Conservation (phyloP, 2,797 vertebrate genomes). For the Heliangelus exortis region DNA sequence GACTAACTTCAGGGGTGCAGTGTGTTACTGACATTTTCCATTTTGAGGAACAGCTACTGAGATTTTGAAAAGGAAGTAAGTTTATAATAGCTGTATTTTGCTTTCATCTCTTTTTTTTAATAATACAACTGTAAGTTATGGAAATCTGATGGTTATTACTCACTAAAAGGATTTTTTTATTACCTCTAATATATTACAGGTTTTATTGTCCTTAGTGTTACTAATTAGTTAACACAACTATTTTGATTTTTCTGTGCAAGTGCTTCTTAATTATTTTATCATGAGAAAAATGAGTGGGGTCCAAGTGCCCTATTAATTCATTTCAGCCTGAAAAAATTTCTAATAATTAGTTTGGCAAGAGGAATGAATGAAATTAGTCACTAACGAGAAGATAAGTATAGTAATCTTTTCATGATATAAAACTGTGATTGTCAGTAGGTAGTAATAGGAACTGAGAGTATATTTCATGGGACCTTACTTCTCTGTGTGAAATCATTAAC, state of each 20-base stretch:
- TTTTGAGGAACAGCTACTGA: background rate
- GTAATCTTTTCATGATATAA: constrained; percentile 74
- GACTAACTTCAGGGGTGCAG: background rate
- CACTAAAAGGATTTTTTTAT: background rate
- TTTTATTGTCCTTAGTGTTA: constrained; percentile 64
- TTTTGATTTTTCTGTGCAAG: constrained; percentile 58
- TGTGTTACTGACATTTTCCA: background rate
- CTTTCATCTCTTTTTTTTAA: background rate
- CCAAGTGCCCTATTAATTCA: constrained; percentile 76
- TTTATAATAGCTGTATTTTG: background rate
- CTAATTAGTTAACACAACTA: constrained; percentile 72
- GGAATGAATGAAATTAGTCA: constrained; percentile 75
- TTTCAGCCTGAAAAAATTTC: constrained; percentile 70
- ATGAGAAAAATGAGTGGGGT: constrained; percentile 66
- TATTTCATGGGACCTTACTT: constrained; percentile 69
- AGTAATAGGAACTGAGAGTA: constrained; percentile 62
- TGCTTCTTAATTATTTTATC: constrained; percentile 73
- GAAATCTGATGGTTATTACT: background rate
- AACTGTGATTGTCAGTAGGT: constrained; percentile 72
- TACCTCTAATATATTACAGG: background rate
- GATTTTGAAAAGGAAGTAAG: background rate
- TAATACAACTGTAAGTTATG: background rate
- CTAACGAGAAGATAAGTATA: constrained; percentile 80
- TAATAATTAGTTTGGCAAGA: constrained; percentile 78
- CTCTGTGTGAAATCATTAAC: constrained; percentile 73